Evolutionary conservation across 2,888 invertebrate species (phyloP).

Genomic region (Philonicus albiceps): DNA sequence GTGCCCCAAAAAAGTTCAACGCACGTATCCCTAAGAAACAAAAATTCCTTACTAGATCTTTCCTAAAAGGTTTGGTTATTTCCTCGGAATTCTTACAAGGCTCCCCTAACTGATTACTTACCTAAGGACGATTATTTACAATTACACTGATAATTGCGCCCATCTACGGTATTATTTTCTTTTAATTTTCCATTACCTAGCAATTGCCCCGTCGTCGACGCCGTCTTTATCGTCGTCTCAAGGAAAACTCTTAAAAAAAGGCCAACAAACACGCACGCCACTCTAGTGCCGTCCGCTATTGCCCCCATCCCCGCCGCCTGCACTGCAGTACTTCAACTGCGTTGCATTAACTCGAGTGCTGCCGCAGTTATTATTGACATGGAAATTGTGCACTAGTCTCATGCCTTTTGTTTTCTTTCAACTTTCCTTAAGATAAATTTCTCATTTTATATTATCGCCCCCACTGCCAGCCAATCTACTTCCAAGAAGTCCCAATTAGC

Average conservation of each 20-base stretch:
- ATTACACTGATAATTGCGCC: background rate
- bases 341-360: slow-evolving; percentile 29
- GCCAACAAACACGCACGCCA: background rate
- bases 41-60: background rate
- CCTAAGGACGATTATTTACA: background rate
- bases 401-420: background rate
- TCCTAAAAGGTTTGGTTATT: background rate
- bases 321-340: slow-evolving; percentile 11
- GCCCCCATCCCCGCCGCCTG: background rate
- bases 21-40: background rate
- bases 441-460: background rate
- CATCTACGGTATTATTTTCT: background rate
- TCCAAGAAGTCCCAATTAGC: background rate
- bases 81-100: background rate
- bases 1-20: background rate
- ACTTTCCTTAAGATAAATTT: background rate
- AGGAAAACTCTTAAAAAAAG: background rate
- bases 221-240: background rate
- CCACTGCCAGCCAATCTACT: too few relatives aligned
- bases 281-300: background rate
- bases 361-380: slow-evolving; percentile 27
- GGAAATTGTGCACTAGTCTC: background rate
- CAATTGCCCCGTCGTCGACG: background rate
- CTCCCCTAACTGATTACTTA: background rate
- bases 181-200: background rate